Base-by-base conservation (phyloP, 2,888 invertebrate genomes). In the Drosophila cognata region DNA sequence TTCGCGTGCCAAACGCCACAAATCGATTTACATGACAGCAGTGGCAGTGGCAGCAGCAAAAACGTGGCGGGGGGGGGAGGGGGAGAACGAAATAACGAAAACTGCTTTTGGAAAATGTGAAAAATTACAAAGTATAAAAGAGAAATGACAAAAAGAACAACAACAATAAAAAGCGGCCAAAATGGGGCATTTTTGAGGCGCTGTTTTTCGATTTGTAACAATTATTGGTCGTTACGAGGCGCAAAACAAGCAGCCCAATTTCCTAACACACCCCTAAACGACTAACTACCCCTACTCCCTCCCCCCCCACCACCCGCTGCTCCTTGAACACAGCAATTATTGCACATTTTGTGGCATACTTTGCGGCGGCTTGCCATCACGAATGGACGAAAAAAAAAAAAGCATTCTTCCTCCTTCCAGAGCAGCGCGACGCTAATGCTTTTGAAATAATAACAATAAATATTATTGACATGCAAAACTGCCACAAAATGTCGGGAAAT, bases 371-470 rank as follows among this genome's bases (percentile, higher is more conserved):
- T 48, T 55, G 56, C 74, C 66, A 50, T 75, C 83, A 78, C 79
- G 77, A 74, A 79, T 35, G 35, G n/a, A 31, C 29, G 25, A 16
- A 6, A 43, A 25, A 29, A 29, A 56, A 18, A 31, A 31, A 33
- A 33, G 33, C 10, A 11, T 7, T 7, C 4, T 4, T 4, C 2
- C 11, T 7, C 7, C 35, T 18, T 6, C 28, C 35, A 29, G 38
- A 33, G 0, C 33, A 33, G 11, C 72, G 11, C 72, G 21, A 68
- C 58, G 65, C 73, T 75, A 83, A 81, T 82, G 74, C 71, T 46
- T 79, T 83, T 84, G 69, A 74, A 79, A 83, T 83, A 88, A 79
- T 77, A 89, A 88, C 74, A 84, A 87, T 84, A 84, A 88, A 83
- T 81, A 79, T 79, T 76, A 82, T 87, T 84, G 75, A 79, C 90